phyloP scores from a whole-genome alignment of 2,797 vertebrate genomes.

The Falco rusticolus region DNA sequence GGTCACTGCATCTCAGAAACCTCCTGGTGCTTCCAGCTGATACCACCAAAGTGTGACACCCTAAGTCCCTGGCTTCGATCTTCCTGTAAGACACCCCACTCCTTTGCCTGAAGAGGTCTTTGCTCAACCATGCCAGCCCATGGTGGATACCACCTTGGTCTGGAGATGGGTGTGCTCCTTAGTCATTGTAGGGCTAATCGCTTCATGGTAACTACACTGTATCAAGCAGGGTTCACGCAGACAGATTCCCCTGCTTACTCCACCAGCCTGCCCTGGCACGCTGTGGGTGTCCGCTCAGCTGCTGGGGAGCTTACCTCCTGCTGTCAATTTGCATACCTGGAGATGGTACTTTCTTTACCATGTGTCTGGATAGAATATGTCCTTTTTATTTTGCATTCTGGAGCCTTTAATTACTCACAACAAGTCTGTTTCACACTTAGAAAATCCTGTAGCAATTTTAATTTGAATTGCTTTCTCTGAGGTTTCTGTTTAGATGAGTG shows the following conservation, averaged over 20 bases:
- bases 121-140: fast-evolving
- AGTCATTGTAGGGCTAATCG: background rate
- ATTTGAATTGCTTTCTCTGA: constrained; percentile 51
- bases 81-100: background rate
- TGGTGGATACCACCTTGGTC: background rate
- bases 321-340: background rate
- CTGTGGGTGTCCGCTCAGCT: background rate
- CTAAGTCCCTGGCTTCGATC: background rate
- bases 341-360: background rate
- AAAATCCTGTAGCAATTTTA: constrained; percentile 55
- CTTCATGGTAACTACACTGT: background rate
- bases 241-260: background rate
- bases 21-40: background rate
- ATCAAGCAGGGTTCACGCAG: background rate
- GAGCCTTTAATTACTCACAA: constrained; percentile 58
- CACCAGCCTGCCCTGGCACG: background rate
- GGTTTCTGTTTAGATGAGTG: constrained; percentile 49
- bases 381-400: constrained; percentile 5
- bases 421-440: constrained; percentile 39
- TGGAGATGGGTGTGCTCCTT: background rate
- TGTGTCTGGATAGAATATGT: background rate
- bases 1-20: background rate
- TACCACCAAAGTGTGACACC: background rate
- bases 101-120: background rate
- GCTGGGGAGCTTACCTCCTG: background rate